These are phyloP conservation scores for Hydroisotoma schaefferi DNA, from an alignment of 2,888 invertebrate genomes.

Conservation along the genomic window DNA sequence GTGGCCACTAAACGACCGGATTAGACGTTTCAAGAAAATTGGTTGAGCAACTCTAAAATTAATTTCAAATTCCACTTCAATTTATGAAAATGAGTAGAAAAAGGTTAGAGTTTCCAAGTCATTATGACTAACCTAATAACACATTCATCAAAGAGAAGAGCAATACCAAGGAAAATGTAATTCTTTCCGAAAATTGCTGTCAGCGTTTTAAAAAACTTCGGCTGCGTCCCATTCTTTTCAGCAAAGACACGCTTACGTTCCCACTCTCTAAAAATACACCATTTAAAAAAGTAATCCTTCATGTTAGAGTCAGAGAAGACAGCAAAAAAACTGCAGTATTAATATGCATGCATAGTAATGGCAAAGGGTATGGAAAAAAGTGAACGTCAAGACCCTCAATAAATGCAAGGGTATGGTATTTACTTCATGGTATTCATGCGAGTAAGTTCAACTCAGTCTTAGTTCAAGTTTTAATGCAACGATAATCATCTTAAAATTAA, in stretches of 20 bases:
- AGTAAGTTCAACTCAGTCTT: no score
- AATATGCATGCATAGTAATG: no score
- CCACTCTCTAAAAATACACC: constrained; percentile 59
- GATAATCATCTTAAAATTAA: no score
- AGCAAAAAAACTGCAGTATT: no score
- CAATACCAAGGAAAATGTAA: constrained; percentile 54
- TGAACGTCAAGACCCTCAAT: no score
- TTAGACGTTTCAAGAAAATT: constrained; percentile 62
- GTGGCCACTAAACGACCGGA: constrained; percentile 58
- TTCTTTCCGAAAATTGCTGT: constrained; percentile 54
- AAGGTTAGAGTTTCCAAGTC: neutral
- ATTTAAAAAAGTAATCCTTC: no score
- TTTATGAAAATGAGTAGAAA: neutral
- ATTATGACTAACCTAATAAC: constrained; percentile 50
- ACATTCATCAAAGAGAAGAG: constrained; percentile 54
- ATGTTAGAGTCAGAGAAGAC: no score
- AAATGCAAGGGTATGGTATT: no score
- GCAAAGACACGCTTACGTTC: constrained; percentile 57
- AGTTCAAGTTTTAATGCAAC: no score
- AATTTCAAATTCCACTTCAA: neutral
- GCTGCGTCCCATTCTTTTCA: constrained; percentile 49
- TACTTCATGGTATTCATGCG: no score
- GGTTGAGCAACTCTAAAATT: constrained; percentile 63
- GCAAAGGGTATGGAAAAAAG: no score
- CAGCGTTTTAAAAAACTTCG: constrained; percentile 55